Conservation (phyloP, 2,797 vertebrate species). For the Phalanger gymnotis region DNA sequence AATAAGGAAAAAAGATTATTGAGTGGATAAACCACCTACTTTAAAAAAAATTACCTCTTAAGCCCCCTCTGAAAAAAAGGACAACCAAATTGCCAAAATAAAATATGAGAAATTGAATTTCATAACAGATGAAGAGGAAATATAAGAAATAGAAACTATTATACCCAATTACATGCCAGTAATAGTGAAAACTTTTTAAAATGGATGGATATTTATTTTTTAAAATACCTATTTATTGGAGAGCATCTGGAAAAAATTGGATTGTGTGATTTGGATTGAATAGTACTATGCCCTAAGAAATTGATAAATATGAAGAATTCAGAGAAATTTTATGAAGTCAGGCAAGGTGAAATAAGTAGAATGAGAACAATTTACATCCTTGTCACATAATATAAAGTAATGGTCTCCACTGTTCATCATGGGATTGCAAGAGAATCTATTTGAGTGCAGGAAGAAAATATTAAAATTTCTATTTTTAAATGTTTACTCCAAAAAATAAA, state of each 20-base stretch:
- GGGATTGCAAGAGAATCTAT: background rate
- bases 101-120: background rate
- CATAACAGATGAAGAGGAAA: background rate
- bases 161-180: background rate
- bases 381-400: background rate
- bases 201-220: background rate
- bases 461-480: background rate
- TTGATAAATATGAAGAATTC: background rate
- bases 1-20: background rate
- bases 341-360: background rate
- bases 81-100: background rate
- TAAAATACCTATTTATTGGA: background rate
- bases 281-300: background rate
- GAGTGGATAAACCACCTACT: background rate
- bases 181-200: background rate
- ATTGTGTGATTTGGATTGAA: background rate
- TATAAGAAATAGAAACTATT: background rate
- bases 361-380: background rate
- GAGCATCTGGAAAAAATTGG: background rate
- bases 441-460: background rate
- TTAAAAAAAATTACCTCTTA: background rate
- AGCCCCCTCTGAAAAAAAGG: background rate
- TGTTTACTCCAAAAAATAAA: background rate
- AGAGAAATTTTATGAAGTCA: background rate
- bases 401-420: background rate